phyloP scores from a whole-genome alignment of 1,140 invertebrate genomes.

The Scaptomyza montana region DNA sequence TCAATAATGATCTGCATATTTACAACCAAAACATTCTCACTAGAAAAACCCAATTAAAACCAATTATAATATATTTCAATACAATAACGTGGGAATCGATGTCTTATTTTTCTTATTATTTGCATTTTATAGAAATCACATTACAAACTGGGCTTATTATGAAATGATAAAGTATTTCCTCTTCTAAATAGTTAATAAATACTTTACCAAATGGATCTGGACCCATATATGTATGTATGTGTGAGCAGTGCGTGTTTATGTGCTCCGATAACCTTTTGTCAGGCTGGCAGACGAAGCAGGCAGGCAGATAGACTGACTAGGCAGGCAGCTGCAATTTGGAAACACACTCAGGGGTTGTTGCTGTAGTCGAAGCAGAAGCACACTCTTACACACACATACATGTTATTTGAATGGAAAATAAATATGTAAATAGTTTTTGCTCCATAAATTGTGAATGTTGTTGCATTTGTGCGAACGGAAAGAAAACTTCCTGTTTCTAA shows the following conservation, averaged over 20 bases:
- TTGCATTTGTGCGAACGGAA: slow-evolving; percentile 52
- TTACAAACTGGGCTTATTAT: slow-evolving; percentile 26
- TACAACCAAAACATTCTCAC: too few relatives aligned
- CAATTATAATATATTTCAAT: too few relatives aligned
- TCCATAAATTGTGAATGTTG: slow-evolving; percentile 12
- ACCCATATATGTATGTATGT: background rate
- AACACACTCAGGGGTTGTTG: slow-evolving; percentile 62
- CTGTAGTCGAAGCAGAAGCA: slow-evolving; percentile 17
- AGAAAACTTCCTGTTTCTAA: slow-evolving; percentile 65
- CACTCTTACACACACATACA: slow-evolving; percentile 23
- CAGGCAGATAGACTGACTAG: slow-evolving; percentile 26
- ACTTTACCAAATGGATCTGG: background rate
- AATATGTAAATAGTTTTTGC: slow-evolving; percentile 18
- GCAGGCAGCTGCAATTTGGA: slow-evolving; percentile 62
- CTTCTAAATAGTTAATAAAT: background rate
- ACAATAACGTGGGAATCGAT: background rate
- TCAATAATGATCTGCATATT: too few relatives aligned
- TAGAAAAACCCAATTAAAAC: too few relatives aligned
- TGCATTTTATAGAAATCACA: slow-evolving; percentile 1
- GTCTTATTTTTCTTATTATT: background rate
- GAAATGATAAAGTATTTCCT: slow-evolving; percentile 27
- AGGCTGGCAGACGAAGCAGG: slow-evolving; percentile 35
- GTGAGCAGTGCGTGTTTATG: slow-evolving; percentile 12
- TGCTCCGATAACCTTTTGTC: slow-evolving; percentile 61
- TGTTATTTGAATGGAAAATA: slow-evolving; percentile 2